Percentiles rank a stretch among this genome's conserved stretches.
These are phyloP conservation scores for Drosophila melanogaster DNA, from an alignment of 1,140 invertebrate species.

Conservation along the genomic window Release_6_plus_ISO1_MT NT_033777.3:21416001-21416500, in stretches of 20 bases:
- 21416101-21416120: conserved; percentile 4
- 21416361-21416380: conserved; percentile 57
- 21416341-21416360: conserved; percentile 28
- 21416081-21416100: conserved; percentile 28
- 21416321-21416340: conserved; percentile 35
- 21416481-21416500: neutral
- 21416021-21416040: too few relatives aligned
- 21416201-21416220: conserved; percentile 82
- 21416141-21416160: conserved; percentile 31
- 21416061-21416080: neutral
- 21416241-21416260: conserved; percentile 47
- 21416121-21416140: conserved; percentile 27
- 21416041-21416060: neutral
- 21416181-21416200: conserved; percentile 69
- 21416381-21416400: conserved; percentile 18
- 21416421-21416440: conserved; percentile 73
- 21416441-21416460: conserved; percentile 50
- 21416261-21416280: conserved; percentile 72
- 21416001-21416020: too few relatives aligned
- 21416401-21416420: conserved; percentile 56
- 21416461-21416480: conserved; percentile 6
- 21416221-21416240: conserved; percentile 66
- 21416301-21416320: conserved; percentile 64
- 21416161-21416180: conserved; percentile 67
- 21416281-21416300: conserved; percentile 61